Percentiles rank a stretch among this genome's conserved stretches.
These are phyloP conservation scores for Chiloscyllium plagiosum DNA, from an alignment of 2,113 vertebrate genomes.

Conservation along the genomic window DNA sequence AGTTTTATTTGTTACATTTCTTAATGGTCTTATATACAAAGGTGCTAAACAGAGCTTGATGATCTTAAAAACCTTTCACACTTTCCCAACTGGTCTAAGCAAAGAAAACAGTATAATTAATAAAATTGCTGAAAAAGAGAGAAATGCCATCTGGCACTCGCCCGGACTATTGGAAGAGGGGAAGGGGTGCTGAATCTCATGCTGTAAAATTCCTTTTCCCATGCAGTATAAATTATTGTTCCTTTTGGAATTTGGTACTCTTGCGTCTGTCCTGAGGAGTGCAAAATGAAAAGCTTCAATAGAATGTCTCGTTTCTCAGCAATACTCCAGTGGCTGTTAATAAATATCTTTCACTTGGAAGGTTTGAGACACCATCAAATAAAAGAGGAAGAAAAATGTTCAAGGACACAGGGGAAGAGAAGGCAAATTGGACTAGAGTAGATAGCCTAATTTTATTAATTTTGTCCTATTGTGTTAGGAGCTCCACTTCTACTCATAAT, in stretches of 20 bases:
- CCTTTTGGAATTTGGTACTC: no score
- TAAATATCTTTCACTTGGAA: not conserved
- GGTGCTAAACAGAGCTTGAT: not conserved
- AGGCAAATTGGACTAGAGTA: not conserved
- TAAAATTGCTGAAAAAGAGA: not conserved
- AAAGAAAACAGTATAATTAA: not conserved
- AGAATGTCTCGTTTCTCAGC: no score
- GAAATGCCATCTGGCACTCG: no score
- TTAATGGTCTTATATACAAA: not conserved
- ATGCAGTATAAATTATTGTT: no score
- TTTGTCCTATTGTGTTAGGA: not conserved
- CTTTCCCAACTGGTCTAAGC: not conserved
- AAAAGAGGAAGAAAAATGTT: not conserved
- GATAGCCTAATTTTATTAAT: not conserved
- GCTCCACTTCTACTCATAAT: no score
- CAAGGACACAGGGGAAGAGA: not conserved
- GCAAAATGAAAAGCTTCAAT: no score
- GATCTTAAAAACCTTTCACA: not conserved
- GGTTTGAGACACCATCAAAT: not conserved
- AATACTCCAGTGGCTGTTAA: no score
- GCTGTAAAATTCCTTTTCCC: no score
- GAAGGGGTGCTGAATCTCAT: no score
- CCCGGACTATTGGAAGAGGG: no score
- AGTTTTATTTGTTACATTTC: not conserved
- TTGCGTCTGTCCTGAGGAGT: no score